phyloP scores from a whole-genome alignment of 2,113 vertebrate genomes.

The Halcyon senegalensis region DNA sequence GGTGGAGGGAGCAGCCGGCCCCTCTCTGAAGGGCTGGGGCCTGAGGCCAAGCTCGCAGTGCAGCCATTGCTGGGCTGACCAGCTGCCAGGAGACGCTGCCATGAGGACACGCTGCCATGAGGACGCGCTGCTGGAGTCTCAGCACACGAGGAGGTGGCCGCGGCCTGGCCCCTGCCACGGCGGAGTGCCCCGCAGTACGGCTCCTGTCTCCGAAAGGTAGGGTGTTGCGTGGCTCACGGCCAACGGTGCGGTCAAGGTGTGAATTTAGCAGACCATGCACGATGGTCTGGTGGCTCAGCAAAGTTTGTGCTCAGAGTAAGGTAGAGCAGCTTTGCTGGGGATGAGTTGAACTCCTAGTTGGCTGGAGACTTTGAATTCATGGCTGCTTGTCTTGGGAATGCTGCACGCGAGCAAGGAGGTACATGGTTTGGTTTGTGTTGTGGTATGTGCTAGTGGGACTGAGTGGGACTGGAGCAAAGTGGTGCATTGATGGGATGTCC shows the following conservation, averaged over 20 bases:
- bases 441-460: background rate
- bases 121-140: accelerated
- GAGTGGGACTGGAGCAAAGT: background rate
- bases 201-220: background rate
- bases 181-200: accelerated
- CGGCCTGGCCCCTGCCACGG: accelerated
- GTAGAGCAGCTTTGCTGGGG: background rate
- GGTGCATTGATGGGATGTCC: accelerated
- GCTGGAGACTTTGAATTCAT: background rate
- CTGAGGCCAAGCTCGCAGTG: background rate
- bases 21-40: background rate
- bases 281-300: accelerated
- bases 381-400: accelerated
- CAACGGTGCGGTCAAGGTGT: accelerated
- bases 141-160: accelerated
- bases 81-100: accelerated
- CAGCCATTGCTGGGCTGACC: background rate
- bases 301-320: background rate
- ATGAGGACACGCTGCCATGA: accelerated
- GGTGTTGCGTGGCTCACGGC: background rate
- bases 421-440: accelerated
- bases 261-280: accelerated
- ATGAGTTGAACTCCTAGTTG: accelerated
- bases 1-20: no score
- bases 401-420: accelerated